Evolutionary conservation across 1,140 invertebrate species (phyloP).

Genomic region (Piezodorus guildinii): DNA sequence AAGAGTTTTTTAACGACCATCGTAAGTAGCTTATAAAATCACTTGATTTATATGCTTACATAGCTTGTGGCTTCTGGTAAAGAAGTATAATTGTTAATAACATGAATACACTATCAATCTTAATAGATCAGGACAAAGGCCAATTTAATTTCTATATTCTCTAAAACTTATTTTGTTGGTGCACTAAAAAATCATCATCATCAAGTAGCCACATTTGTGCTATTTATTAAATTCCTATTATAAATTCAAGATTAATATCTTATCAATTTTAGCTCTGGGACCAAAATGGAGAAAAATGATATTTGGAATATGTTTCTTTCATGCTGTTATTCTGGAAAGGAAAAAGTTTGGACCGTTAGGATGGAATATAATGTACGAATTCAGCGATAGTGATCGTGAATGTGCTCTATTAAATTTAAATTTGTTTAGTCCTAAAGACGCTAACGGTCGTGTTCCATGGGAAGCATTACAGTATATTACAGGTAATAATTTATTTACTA

Average conservation of each 20-base stretch:
- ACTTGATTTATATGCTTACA: neutral
- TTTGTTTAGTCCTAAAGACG: constrained; percentile 58
- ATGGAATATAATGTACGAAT: constrained; percentile 85
- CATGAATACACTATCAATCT: too few relatives aligned
- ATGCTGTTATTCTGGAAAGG: constrained; percentile 74
- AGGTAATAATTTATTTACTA: constrained; percentile 37
- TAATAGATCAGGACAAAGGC: too few relatives aligned
- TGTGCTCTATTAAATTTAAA: constrained; percentile 74
- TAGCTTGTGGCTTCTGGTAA: neutral
- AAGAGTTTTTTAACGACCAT: constrained; percentile 70
- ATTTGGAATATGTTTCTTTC: constrained; percentile 70
- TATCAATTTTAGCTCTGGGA: constrained; percentile 42
- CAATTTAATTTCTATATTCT: too few relatives aligned
- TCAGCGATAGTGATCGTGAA: constrained; percentile 77
- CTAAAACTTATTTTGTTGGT: too few relatives aligned
- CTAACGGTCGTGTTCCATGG: constrained; percentile 56
- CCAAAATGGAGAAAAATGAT: constrained; percentile 63
- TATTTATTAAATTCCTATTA: neutral
- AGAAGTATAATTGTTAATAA: neutral
- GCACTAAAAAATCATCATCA: too few relatives aligned
- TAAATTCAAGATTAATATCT: neutral
- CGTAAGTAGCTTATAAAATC: constrained; percentile 37
- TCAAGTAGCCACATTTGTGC: too few relatives aligned
- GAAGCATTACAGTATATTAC: constrained; percentile 77
- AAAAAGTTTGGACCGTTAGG: constrained; percentile 84